Base-by-base conservation (phyloP, 2,888 invertebrate species). In the Ophion ellenae region DNA sequence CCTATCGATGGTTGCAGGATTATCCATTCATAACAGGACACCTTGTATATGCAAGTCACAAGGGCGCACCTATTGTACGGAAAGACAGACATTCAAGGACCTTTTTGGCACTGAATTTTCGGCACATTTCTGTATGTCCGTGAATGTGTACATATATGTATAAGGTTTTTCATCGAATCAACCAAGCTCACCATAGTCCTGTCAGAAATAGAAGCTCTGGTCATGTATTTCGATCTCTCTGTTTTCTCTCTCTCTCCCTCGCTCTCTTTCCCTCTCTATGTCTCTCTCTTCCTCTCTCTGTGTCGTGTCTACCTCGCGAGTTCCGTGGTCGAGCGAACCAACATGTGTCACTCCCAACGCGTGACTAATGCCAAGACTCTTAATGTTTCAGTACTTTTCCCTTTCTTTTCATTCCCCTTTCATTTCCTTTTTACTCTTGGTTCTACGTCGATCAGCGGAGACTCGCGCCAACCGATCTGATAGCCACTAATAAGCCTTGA, bases 151-250 rank as follows among this genome's bases (percentile, higher is more conserved):
- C 53, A 11, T 17, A 11, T 17, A n/a, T 47, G 40, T 28, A 69
- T n/a, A 45, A 73, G 73, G 45, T 76, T 80, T 76, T 86, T 83
- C 80, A 74, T 83, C 80, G 76, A 77, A 83, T 80, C 73, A 74
- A 69, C 45, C 69, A 57, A 64, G 80, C 69, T 73, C 74, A 73
- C 73, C 40, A 71, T 57, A 45, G 61, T 86, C 63, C 76, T 66
- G 80, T 83, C 80, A 63, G 77, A 86, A 86, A 86, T 86, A 86
- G 83, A 83, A 83, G 69, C 74, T 59, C 71, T 78, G 75, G 61
- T 20, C 73, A 67, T 47, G 75, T 47, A 53, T 59, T 53, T 64
- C 67, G 53, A 1, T 28, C 71, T 73, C 74, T 32, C 73, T 84
- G 24, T 59, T 45, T 57, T 66, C 77, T 20, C 59, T 75, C 28